phyloP scores from a whole-genome alignment of 1,140 invertebrate genomes.

The Mamestra configurata region DNA sequence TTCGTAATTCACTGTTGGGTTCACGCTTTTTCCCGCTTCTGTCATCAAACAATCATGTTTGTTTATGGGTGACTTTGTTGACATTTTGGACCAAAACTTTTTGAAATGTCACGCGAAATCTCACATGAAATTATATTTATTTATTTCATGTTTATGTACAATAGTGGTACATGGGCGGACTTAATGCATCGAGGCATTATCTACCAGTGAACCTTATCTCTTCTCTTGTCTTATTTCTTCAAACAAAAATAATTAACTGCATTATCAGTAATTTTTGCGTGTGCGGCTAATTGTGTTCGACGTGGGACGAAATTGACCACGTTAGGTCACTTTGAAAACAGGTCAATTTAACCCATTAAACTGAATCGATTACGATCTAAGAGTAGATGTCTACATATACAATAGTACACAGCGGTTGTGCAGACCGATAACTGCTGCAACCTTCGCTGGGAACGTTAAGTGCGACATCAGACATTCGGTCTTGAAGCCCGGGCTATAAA shows the following conservation, averaged over 20 bases:
- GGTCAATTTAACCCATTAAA: constrained; percentile 53
- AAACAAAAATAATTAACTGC: constrained; percentile 1
- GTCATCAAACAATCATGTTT: constrained; percentile 44
- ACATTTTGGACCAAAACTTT: background rate
- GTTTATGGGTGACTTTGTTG: constrained; percentile 21
- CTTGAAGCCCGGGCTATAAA: constrained; percentile 64
- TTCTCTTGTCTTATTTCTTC: too few relatives aligned
- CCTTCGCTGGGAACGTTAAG: constrained; percentile 55
- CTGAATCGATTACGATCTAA: constrained; percentile 50
- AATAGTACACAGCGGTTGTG: constrained; percentile 58
- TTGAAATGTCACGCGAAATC: too few relatives aligned
- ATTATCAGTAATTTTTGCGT: constrained; percentile 30
- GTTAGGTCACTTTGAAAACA: constrained; percentile 43
- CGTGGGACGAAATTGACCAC: constrained; percentile 46
- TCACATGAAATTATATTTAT: too few relatives aligned
- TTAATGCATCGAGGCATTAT: too few relatives aligned
- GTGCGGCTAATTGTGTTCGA: constrained; percentile 34
- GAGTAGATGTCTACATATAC: constrained; percentile 49
- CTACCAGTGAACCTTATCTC: too few relatives aligned
- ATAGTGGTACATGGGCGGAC: too few relatives aligned
- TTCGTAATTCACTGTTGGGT: constrained; percentile 58
- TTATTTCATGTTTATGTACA: too few relatives aligned
- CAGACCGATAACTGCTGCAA: constrained; percentile 57
- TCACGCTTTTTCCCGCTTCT: constrained; percentile 45
- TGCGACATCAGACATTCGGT: constrained; percentile 58